Conservation (phyloP, 35 echinoderm and acorn worm genomes). For the Acanthaster planci region DNA sequence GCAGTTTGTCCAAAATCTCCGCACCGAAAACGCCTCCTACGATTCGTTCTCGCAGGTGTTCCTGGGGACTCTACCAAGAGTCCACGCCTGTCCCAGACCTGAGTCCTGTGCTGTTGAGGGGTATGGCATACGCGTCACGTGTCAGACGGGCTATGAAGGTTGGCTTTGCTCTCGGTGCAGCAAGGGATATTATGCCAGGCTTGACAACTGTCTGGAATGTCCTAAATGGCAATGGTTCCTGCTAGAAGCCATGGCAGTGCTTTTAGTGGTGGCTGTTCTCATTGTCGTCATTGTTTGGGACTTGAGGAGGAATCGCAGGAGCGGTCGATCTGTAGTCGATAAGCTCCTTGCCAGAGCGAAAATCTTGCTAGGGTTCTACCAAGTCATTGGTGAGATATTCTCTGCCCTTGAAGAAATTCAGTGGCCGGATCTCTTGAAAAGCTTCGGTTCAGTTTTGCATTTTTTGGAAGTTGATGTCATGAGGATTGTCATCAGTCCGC, state of each 20-base stretch:
- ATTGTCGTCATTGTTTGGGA: constrained; percentile 40
- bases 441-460: constrained; percentile 9
- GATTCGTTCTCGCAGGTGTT: not conserved
- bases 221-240: constrained; percentile 1
- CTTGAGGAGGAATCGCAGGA: not conserved
- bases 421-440: not conserved
- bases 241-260: not conserved
- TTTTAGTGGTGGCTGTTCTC: not conserved
- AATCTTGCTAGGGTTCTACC: constrained; percentile 59
- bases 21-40: not conserved
- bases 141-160: constrained; percentile 29
- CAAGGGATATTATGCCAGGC: constrained; percentile 36
- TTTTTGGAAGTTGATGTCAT: constrained; percentile 33
- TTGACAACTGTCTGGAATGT: constrained; percentile 28
- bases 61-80: not conserved
- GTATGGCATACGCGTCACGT: not conserved
- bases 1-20: not conserved
- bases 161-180: constrained; percentile 38
- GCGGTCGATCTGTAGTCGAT: constrained; percentile 4
- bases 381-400: constrained; percentile 53
- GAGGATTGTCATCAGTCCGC: constrained; percentile 33
- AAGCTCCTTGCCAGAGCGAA: constrained; percentile 44
- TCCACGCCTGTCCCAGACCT: not conserved
- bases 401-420: constrained; percentile 41
- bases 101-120: not conserved